A percentile compares a stretch with the other conserved stretches of the same genome.
Evolutionary conservation across 2,113 vertebrate species (phyloP).

Genomic region (Etia nguti): DNA sequence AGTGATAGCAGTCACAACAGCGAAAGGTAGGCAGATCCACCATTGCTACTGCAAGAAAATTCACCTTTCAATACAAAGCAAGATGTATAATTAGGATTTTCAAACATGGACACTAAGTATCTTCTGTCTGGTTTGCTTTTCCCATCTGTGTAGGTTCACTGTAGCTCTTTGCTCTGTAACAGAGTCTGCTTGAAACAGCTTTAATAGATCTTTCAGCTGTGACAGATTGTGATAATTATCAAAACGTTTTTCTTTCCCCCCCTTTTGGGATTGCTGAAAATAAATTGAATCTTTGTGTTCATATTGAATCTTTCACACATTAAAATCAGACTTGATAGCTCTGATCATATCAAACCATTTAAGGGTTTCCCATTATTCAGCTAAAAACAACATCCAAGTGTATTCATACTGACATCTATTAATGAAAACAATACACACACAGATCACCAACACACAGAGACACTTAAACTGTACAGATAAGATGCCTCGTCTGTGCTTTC

Average conservation of each 20-base stretch:
- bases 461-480: constrained; percentile 41
- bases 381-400: neutral
- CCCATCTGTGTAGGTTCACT: neutral
- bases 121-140: neutral
- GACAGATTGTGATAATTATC: neutral
- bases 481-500: constrained; percentile 24
- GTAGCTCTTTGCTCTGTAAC: neutral
- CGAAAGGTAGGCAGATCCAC: neutral
- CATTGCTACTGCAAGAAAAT: neutral
- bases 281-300: neutral
- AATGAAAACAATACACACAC: constrained; percentile 34
- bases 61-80: neutral
- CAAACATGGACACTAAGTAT: neutral
- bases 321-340: neutral
- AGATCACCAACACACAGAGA: constrained; percentile 8
- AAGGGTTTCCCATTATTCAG: neutral
- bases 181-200: neutral
- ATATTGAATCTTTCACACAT: neutral
- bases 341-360: neutral
- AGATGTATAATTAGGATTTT: neutral
- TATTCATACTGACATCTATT: constrained; percentile 8
- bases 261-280: neutral
- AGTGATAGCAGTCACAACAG: neutral
- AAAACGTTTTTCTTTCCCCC: neutral
- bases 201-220: neutral